Conservation (phyloP, 2,888 invertebrate genomes). For the Campopleginae sp. region DNA sequence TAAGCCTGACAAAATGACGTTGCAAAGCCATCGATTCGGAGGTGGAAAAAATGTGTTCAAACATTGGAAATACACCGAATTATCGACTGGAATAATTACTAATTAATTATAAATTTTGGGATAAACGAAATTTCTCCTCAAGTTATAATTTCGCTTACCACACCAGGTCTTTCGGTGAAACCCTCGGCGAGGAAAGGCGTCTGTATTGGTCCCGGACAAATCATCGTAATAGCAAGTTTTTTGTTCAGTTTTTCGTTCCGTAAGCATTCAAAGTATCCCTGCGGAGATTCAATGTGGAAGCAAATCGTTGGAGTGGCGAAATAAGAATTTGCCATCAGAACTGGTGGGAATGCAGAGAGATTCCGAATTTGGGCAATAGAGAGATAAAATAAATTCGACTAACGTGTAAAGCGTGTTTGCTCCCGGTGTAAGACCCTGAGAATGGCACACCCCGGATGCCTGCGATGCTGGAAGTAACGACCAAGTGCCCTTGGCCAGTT, state of each 20-base stretch:
- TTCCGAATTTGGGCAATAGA: too few relatives aligned
- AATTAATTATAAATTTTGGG: too few relatives aligned
- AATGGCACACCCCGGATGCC: slow-evolving; percentile 89
- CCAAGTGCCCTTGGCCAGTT: slow-evolving; percentile 88
- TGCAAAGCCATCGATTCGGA: too few relatives aligned
- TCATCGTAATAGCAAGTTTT: slow-evolving; percentile 87
- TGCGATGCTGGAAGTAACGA: slow-evolving; percentile 90
- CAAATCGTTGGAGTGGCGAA: not conserved
- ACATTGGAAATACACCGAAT: too few relatives aligned
- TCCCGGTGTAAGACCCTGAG: slow-evolving; percentile 89
- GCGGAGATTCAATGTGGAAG: slow-evolving; percentile 65
- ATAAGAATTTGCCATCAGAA: not conserved
- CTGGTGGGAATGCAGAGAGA: too few relatives aligned
- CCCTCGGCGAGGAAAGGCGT: slow-evolving; percentile 89
- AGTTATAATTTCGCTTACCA: slow-evolving; percentile 86
- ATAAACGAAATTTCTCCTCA: too few relatives aligned
- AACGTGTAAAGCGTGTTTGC: slow-evolving; percentile 92
- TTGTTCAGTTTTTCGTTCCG: slow-evolving; percentile 86
- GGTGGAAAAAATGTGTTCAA: too few relatives aligned
- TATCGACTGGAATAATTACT: too few relatives aligned
- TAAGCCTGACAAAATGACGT: too few relatives aligned
- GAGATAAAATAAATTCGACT: slow-evolving; percentile 69
- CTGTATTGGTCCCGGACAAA: slow-evolving; percentile 92
- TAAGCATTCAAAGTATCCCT: slow-evolving; percentile 91
- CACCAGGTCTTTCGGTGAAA: slow-evolving; percentile 88